These are phyloP conservation scores for Cichladusa arquata DNA, from an alignment of 2,113 vertebrate genomes.

Conservation along the genomic window DNA sequence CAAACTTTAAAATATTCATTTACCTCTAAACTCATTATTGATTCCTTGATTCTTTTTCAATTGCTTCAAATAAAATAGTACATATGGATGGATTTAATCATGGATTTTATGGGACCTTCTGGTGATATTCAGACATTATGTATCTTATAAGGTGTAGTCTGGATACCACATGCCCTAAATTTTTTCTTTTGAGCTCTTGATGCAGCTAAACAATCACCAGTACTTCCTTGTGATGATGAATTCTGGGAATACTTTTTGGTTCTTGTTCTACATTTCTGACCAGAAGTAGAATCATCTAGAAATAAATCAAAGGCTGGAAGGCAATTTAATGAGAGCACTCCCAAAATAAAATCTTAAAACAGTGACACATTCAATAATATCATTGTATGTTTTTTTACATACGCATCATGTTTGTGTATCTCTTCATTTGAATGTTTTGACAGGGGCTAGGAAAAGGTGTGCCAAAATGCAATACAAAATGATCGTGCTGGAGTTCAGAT, in stretches of 20 bases:
- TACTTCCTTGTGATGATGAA: neutral
- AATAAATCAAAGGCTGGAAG: neutral
- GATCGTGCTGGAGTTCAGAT: neutral
- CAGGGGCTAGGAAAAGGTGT: neutral
- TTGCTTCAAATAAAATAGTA: neutral
- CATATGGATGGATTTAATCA: neutral
- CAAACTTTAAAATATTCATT: neutral
- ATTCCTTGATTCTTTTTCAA: neutral
- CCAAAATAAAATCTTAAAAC: neutral
- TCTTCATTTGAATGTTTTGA: neutral
- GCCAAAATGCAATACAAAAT: neutral
- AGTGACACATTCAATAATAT: neutral
- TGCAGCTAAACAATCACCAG: neutral
- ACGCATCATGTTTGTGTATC: neutral
- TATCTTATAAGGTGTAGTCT: neutral
- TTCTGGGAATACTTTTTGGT: neutral
- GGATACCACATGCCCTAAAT: neutral
- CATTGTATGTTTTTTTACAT: neutral
- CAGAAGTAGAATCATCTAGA: neutral
- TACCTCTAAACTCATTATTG: neutral
- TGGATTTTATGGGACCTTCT: neutral
- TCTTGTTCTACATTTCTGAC: neutral
- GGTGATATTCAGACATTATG: neutral
- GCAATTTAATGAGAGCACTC: neutral
- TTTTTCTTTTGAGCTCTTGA: neutral